Percentiles rank a stretch among this genome's conserved stretches.
Conservation (phyloP, 2,113 vertebrate species). For the Myrmecophaga tridactyla region DNA sequence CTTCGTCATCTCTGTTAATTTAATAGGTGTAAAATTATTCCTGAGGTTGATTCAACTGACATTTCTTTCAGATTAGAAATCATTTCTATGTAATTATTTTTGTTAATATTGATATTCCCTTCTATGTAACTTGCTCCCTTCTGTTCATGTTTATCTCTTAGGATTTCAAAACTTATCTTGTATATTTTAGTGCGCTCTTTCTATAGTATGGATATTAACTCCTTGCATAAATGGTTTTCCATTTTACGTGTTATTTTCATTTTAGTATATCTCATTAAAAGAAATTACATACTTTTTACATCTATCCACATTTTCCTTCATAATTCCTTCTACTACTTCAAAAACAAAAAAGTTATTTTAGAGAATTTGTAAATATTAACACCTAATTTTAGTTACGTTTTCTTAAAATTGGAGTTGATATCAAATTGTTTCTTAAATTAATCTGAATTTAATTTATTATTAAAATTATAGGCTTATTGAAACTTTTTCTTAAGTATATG, state of each 20-base stretch:
- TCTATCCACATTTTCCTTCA: not conserved
- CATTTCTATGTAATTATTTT: not conserved
- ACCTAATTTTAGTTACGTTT: slow-evolving; percentile 2
- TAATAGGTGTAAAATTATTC: not conserved
- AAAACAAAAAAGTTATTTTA: not conserved
- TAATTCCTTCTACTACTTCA: not conserved
- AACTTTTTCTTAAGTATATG: not conserved
- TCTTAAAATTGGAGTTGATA: not conserved
- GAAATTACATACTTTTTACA: not conserved
- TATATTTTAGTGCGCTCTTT: not conserved
- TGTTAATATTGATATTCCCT: not conserved
- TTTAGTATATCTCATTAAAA: not conserved
- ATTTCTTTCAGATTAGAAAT: not conserved
- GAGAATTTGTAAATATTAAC: not conserved
- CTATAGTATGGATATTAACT: not conserved
- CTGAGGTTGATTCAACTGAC: not conserved
- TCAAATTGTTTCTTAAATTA: not conserved
- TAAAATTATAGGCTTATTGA: not conserved
- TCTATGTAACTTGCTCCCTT: not conserved
- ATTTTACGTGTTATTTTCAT: not conserved
- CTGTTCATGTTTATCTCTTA: not conserved
- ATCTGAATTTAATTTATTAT: not conserved
- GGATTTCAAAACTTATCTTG: not conserved
- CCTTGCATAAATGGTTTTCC: not conserved
- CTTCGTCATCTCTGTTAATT: not conserved